Evolutionary conservation across 1,140 invertebrate species (phyloP).

Genomic region (Gerris buenoi): DNA sequence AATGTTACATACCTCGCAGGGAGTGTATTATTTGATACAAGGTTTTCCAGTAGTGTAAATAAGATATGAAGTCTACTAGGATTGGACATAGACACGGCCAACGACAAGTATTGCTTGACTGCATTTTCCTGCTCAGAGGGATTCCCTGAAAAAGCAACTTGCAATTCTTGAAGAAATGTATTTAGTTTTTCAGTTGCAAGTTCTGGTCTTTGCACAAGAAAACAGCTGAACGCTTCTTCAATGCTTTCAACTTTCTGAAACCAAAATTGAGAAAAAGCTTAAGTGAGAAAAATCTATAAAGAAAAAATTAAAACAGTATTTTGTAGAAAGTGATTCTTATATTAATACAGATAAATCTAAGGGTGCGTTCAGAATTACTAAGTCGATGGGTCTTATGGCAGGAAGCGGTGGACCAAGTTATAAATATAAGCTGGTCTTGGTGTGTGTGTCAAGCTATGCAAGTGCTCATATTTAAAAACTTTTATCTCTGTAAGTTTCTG

Average conservation of each 20-base stretch:
- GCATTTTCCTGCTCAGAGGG: conserved; percentile 52
- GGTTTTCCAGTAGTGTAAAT: conserved; percentile 50
- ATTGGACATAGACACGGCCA: conserved; percentile 51
- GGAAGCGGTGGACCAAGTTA: background rate
- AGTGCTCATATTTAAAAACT: background rate
- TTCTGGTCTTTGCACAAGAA: conserved; percentile 54
- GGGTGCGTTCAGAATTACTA: background rate
- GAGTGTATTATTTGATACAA: conserved; percentile 49
- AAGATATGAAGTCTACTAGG: conserved; percentile 53
- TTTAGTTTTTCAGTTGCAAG: conserved; percentile 46
- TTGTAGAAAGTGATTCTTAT: too few relatives aligned
- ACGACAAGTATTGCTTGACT: conserved; percentile 49
- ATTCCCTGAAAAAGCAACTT: conserved; percentile 30
- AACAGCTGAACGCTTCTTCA: conserved; percentile 74
- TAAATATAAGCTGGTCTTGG: too few relatives aligned
- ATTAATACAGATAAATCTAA: background rate
- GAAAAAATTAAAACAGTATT: conserved; percentile 1
- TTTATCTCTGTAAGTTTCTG: background rate
- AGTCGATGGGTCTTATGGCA: background rate
- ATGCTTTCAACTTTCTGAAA: conserved; percentile 59
- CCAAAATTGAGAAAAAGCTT: background rate
- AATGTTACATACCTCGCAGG: conserved; percentile 45
- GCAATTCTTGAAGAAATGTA: conserved; percentile 25
- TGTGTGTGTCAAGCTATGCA: background rate
- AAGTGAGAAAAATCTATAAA: background rate